These are phyloP conservation scores for Cetonia aurata DNA, from an alignment of 2,888 invertebrate species.

Conservation along the genomic window DNA sequence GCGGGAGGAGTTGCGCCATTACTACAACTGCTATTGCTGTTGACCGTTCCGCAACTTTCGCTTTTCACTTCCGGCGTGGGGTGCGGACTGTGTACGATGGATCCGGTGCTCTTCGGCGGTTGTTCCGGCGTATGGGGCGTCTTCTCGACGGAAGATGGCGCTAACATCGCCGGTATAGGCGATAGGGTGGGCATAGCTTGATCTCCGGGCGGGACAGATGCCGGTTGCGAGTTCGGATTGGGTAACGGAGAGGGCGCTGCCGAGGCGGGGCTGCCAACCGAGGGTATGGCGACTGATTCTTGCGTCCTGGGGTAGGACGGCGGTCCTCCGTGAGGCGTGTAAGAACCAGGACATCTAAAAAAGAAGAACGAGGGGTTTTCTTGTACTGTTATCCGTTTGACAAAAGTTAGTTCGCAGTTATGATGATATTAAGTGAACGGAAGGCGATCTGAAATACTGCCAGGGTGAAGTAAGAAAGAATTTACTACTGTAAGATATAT, in stretches of 20 bases:
- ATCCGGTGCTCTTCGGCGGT: conserved; percentile 57
- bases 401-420: neutral
- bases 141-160: conserved; percentile 58
- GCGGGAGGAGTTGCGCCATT: conserved; percentile 33
- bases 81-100: conserved; percentile 56
- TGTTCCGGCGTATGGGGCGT: conserved; percentile 51
- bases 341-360: conserved; percentile 64
- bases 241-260: conserved; percentile 77
- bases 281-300: conserved; percentile 70
- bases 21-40: conserved; percentile 41
- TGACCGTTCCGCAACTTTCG: conserved; percentile 53
- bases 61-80: conserved; percentile 57
- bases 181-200: conserved; percentile 80
- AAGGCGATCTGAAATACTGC: too few relatives aligned
- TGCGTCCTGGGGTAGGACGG: conserved; percentile 75
- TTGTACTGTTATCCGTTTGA: conserved; percentile 12
- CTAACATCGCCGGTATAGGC: conserved; percentile 73
- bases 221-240: conserved; percentile 79
- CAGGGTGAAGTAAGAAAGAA: too few relatives aligned
- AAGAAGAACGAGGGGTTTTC: conserved; percentile 18
- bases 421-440: too few relatives aligned
- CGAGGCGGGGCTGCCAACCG: conserved; percentile 68
- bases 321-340: conserved; percentile 75
- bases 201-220: conserved; percentile 75
- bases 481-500: too few relatives aligned